Evolutionary conservation across 1,140 invertebrate genomes (phyloP), one percentile per base, ranked within the genome.

Genomic region (Lepidurus arcticus): DNA sequence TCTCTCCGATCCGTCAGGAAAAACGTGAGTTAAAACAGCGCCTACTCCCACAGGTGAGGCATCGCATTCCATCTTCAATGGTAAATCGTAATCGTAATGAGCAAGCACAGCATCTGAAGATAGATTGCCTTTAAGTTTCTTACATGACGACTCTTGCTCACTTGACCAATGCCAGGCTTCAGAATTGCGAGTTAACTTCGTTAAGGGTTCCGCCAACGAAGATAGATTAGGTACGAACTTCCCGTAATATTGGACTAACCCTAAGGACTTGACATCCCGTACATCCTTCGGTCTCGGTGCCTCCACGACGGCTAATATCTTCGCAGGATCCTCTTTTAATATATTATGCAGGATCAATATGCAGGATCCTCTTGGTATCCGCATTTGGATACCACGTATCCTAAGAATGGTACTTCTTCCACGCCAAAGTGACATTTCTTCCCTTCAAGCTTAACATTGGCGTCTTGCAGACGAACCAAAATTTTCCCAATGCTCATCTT

Each of bases 11-110:
- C 79, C 80, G 74, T 83, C 82, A 42, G 81, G 73, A 73, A 82
- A 79, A 21, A 78, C 77, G 65, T 85, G 83, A 7, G 82, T 81
- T 6, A 85, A 75, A 34, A 86, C 84, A 43, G 81, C 82, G 42
- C 85, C 84, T 4, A 84, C 47, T 45, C 83, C 85, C 73, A 81
- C 81, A 5, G 82, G 81, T 42, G 81, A 84, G 24, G 84, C 85
- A 81, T 88, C 87, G 10, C 81, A 83, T 8, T 84, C 81, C 8
- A 89, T 82, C 82, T 87, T 83, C 83, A 88, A 82, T 83, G 87
- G 86, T 82, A 85, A 83, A 82, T 84, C 80, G 21, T 83, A 83
- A 73, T 87, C 81, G 78, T 82, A 86, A 76, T 85, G 86, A n/a
- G 81, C 81, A 7, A 88, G 80, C 8, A 80, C 24, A 16, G 77